A percentile compares a stretch with the other conserved stretches of the same genome.
These are phyloP conservation scores for Nautilus pompilius DNA, from an alignment of 1,140 invertebrate species.

Conservation along the genomic window DNA sequence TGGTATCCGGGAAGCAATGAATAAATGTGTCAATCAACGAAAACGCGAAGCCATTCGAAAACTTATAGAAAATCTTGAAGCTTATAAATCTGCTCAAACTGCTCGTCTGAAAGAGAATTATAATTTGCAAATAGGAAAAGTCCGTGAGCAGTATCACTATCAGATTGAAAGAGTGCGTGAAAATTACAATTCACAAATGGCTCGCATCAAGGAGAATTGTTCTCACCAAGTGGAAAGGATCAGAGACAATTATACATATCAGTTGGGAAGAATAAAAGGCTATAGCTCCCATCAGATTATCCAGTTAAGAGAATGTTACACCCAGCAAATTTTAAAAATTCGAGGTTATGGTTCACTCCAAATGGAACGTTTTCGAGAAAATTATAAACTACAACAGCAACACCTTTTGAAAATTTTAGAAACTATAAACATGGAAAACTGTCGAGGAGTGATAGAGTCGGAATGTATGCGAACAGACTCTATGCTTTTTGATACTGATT, in stretches of 20 bases:
- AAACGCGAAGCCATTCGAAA: slow-evolving; percentile 36
- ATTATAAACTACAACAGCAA: slow-evolving; percentile 92
- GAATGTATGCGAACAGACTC: slow-evolving; percentile 76
- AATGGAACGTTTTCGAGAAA: slow-evolving; percentile 80
- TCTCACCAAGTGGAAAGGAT: slow-evolving; percentile 90
- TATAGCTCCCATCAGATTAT: slow-evolving; percentile 71
- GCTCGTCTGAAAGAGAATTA: slow-evolving; percentile 40
- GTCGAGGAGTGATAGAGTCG: slow-evolving; percentile 69
- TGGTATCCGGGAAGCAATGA: slow-evolving; percentile 24
- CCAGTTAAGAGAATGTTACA: slow-evolving; percentile 90
- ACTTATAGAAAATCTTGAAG: slow-evolving; percentile 41
- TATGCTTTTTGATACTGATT: slow-evolving; percentile 53
- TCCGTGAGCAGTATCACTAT: slow-evolving; percentile 59
- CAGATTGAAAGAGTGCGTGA: slow-evolving; percentile 80
- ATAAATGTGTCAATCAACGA: slow-evolving; percentile 36
- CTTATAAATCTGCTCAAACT: slow-evolving; percentile 39
- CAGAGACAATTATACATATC: slow-evolving; percentile 82
- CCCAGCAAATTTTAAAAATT: slow-evolving; percentile 90
- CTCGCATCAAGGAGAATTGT: slow-evolving; percentile 88
- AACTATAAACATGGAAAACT: slow-evolving; percentile 92
- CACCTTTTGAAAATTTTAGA: slow-evolving; percentile 91
- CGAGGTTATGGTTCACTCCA: slow-evolving; percentile 92
- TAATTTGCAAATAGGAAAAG: slow-evolving; percentile 69
- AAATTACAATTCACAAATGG: slow-evolving; percentile 87
- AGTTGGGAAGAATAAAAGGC: slow-evolving; percentile 55